These are phyloP conservation scores for Glaucidium brasilianum DNA, from an alignment of 2,113 vertebrate species.

Conservation along the genomic window DNA sequence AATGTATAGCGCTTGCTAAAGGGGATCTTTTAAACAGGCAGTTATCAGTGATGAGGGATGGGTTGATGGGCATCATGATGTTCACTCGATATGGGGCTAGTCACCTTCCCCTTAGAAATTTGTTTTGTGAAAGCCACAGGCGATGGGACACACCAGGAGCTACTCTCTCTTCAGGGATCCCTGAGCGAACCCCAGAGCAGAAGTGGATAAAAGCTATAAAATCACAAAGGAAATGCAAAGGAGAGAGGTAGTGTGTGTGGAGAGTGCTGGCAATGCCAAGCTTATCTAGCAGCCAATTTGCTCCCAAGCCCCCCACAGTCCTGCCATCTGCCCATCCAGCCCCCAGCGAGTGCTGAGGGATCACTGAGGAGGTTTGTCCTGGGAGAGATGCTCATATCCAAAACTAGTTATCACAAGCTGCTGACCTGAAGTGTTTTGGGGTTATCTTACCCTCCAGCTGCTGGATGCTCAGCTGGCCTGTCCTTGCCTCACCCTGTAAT, in stretches of 20 bases:
- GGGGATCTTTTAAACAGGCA: background rate
- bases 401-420: background rate
- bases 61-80: background rate
- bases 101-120: background rate
- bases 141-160: background rate
- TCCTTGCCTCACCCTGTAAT: background rate
- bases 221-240: fast-evolving
- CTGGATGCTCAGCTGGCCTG: background rate
- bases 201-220: background rate
- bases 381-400: background rate
- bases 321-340: background rate
- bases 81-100: fast-evolving
- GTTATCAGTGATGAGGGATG: background rate
- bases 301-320: no score
- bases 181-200: background rate
- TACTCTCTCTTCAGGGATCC: background rate
- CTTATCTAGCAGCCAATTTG: background rate
- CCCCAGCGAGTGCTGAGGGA: background rate
- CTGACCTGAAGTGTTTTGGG: fast-evolving
- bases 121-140: background rate
- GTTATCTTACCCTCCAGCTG: background rate
- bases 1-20: background rate
- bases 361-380: background rate
- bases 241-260: background rate
- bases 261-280: background rate